Evolutionary conservation across 2,888 invertebrate species (phyloP), one percentile per base, ranked within the genome.

Genomic region (Noctua janthe): DNA sequence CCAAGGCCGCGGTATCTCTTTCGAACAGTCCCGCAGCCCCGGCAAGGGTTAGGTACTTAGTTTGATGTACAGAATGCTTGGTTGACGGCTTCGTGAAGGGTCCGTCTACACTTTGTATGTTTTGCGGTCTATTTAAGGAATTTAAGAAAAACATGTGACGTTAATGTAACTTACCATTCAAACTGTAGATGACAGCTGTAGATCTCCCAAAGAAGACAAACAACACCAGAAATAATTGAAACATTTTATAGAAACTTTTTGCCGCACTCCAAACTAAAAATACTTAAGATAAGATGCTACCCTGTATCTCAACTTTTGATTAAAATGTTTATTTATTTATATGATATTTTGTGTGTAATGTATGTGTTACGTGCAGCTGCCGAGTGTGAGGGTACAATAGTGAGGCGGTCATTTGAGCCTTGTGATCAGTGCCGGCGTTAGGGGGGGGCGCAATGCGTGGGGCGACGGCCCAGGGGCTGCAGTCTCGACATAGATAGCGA

Each of bases 91-190:
- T 43, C 43, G 43, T 43, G 7, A 43, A 43, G 43, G 43, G 43
- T 43, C 43, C 43, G 43, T 43, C 7, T 43, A 43, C 8, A 29
- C 29, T 29, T 29, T 29, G 29, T 29, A 5, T 39, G 39, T 39
- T 39, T 39, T 4, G 4, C 39, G 39, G 39, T 39, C 4, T 39
- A 39, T 39, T 39, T 39, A 39, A 39, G 39, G 4, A 39, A 39
- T 39, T 39, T 39, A 39, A 39, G 39, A 43, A 43, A 43, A 43
- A 64, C 7, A 7, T 64, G n/a, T n/a, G 17, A 17, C 17, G 1
- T 17, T 17, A 17, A 56, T 29, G 10, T n/a, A 71, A 85, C 91
- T 90, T 78, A 91, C 91, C 90, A 85, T 90, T 91, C n/a, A 91
- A 80, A 47, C 71, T 83, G 66, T 88, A 86, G 71, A 91, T 88